Conservation (phyloP, 2,888 invertebrate genomes). For the Drosophila greeni region DNA sequence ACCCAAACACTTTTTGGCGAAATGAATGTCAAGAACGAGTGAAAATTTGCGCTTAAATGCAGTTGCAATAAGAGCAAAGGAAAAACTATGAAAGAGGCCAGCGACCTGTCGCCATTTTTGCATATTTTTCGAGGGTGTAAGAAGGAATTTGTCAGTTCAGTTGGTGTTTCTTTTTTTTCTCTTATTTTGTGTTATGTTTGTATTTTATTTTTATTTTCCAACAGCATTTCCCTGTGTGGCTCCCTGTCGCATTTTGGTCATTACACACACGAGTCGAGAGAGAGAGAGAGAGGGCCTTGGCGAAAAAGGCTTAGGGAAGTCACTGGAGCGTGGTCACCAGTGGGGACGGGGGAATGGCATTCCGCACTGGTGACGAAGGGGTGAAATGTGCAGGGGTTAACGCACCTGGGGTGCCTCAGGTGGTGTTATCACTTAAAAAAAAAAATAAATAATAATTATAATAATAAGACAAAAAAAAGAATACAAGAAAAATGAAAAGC, state of each 20-base stretch:
- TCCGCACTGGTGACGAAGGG: conserved; percentile 8
- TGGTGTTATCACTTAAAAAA: not conserved
- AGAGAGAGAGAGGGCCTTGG: conserved; percentile 7
- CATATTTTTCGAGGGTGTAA: conserved; percentile 41
- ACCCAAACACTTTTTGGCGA: conserved; percentile 17
- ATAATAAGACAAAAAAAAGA: no score
- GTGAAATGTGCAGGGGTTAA: conserved; percentile 27
- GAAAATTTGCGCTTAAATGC: conserved; percentile 69
- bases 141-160: conserved; percentile 57
- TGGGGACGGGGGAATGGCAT: conserved; percentile 9
- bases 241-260: conserved; percentile 29
- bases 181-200: conserved; percentile 1
- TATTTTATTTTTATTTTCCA: conserved; percentile 5
- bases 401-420: conserved; percentile 27
- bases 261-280: conserved; percentile 19
- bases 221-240: not conserved
- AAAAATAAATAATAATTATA: not conserved
- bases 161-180: not conserved
- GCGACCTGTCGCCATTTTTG: conserved; percentile 55
- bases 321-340: conserved; percentile 52
- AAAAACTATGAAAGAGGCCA: conserved; percentile 52
- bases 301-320: conserved; percentile 42
- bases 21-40: conserved; percentile 72
- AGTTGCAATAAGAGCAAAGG: conserved; percentile 24
- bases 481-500: not conserved